Conservation (phyloP, 1,140 invertebrate species). For the Monochamus saltuarius region DNA sequence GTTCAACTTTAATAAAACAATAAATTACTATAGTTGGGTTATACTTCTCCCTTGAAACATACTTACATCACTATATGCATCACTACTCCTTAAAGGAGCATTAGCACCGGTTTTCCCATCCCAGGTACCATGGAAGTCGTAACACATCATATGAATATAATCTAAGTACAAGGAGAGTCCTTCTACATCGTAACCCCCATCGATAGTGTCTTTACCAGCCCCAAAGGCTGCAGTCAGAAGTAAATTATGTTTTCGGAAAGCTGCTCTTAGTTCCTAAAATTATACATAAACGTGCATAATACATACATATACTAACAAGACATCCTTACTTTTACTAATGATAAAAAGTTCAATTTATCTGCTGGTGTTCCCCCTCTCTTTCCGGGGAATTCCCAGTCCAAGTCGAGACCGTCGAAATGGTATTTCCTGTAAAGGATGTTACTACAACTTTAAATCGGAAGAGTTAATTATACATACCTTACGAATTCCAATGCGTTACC, state of each 20-base stretch:
- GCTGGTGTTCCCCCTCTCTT: constrained; percentile 68
- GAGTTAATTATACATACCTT: constrained; percentile 52
- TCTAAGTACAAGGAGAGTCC: constrained; percentile 73
- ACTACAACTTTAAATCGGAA: not conserved
- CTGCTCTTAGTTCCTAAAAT: constrained; percentile 62
- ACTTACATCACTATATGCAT: constrained; percentile 64
- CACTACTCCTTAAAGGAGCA: constrained; percentile 60
- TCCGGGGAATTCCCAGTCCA: constrained; percentile 84
- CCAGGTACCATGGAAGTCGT: constrained; percentile 88
- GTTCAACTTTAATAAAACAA: no score
- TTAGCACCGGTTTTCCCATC: constrained; percentile 74
- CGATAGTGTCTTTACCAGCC: constrained; percentile 69
- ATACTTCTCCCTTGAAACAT: no score
- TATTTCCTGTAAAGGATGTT: constrained; percentile 59
- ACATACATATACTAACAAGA: not conserved
- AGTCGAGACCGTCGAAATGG: constrained; percentile 80
- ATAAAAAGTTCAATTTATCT: constrained; percentile 77
- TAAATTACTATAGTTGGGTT: no score
- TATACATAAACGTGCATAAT: not conserved
- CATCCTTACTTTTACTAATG: constrained; percentile 70
- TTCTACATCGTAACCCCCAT: constrained; percentile 73
- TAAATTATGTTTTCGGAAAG: constrained; percentile 61
- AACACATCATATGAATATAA: constrained; percentile 86
- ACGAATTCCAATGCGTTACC: constrained; percentile 63
- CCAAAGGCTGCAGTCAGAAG: constrained; percentile 76